These are phyloP conservation scores for Drosophila suboccidentalis DNA, from an alignment of 2,888 invertebrate genomes.

Conservation along the genomic window DNA sequence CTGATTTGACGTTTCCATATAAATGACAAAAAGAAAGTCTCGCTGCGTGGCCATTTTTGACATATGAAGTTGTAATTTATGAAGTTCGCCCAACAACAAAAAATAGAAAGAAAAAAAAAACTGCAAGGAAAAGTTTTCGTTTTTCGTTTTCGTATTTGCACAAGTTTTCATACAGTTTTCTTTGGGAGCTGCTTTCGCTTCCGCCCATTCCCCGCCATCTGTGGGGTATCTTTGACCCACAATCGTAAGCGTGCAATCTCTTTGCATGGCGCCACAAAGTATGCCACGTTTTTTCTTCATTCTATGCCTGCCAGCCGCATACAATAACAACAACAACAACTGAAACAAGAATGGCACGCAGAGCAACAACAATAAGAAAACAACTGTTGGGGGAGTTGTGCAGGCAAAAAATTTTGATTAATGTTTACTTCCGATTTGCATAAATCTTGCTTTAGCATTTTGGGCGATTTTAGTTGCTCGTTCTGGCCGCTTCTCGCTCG, in stretches of 20 bases:
- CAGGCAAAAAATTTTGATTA: slow-evolving; percentile 79
- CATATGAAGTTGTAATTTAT: slow-evolving; percentile 79
- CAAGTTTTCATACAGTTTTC: slow-evolving; percentile 37
- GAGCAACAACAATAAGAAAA: slow-evolving; percentile 15
- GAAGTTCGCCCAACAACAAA: slow-evolving; percentile 52
- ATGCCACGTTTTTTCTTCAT: slow-evolving; percentile 50
- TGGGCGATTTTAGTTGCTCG: slow-evolving; percentile 45
- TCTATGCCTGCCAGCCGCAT: slow-evolving; percentile 49
- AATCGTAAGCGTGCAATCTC: slow-evolving; percentile 66
- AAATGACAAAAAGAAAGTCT: slow-evolving; percentile 59
- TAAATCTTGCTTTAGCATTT: slow-evolving; percentile 84
- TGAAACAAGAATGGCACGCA: neutral
- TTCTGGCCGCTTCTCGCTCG: slow-evolving; percentile 7
- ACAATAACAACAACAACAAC: slow-evolving; percentile 29
- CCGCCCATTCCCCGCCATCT: slow-evolving; percentile 27
- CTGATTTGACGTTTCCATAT: slow-evolving; percentile 74
- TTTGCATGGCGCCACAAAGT: slow-evolving; percentile 70
- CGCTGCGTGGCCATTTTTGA: slow-evolving; percentile 62
- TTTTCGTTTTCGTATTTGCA: slow-evolving; percentile 33
- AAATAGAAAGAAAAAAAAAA: neutral
- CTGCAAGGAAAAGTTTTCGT: slow-evolving; percentile 39
- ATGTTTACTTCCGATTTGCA: slow-evolving; percentile 85
- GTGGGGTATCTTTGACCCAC: slow-evolving; percentile 62
- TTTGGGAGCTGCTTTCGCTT: slow-evolving; percentile 42
- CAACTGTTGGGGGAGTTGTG: slow-evolving; percentile 30